These are phyloP conservation scores for Tryphoninae sp. DNA, from an alignment of 2,888 invertebrate species.

Conservation along the genomic window DNA sequence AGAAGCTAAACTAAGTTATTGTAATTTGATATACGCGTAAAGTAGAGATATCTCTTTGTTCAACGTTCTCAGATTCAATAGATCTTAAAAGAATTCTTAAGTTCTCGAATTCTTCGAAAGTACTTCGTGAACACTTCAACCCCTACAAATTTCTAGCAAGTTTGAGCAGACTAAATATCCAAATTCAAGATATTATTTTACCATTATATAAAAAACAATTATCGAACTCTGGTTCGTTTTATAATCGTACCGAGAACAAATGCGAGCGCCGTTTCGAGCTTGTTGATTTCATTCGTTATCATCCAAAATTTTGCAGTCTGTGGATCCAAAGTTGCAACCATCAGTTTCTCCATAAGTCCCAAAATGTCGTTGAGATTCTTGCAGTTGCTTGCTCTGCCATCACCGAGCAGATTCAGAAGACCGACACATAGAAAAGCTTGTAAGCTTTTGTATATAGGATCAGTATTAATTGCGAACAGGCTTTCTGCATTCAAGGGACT, in stretches of 20 bases:
- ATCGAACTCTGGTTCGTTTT: background rate
- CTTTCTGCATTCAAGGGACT: conserved; percentile 65
- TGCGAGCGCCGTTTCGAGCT: conserved; percentile 70
- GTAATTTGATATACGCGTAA: too few relatives aligned
- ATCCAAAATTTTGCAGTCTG: conserved; percentile 71
- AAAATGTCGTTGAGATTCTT: conserved; percentile 56
- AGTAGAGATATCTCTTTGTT: too few relatives aligned
- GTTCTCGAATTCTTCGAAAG: too few relatives aligned
- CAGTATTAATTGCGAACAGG: conserved; percentile 68
- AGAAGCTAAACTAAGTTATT: too few relatives aligned
- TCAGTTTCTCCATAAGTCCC: conserved; percentile 67
- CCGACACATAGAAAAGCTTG: conserved; percentile 76
- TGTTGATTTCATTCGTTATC: conserved; percentile 69
- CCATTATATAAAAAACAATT: background rate
- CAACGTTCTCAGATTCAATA: too few relatives aligned
- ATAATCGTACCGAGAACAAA: conserved; percentile 65
- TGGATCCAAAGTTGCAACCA: conserved; percentile 70
- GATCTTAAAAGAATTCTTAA: too few relatives aligned
- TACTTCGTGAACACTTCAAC: too few relatives aligned
- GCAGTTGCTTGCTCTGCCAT: conserved; percentile 30
- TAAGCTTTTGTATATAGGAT: conserved; percentile 70
- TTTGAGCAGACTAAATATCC: too few relatives aligned
- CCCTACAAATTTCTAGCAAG: too few relatives aligned
- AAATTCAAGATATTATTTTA: background rate
- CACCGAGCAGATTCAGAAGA: conserved; percentile 71